These are phyloP conservation scores for Lapara coniferarum DNA, from an alignment of 2,888 invertebrate genomes.

Conservation along the genomic window DNA sequence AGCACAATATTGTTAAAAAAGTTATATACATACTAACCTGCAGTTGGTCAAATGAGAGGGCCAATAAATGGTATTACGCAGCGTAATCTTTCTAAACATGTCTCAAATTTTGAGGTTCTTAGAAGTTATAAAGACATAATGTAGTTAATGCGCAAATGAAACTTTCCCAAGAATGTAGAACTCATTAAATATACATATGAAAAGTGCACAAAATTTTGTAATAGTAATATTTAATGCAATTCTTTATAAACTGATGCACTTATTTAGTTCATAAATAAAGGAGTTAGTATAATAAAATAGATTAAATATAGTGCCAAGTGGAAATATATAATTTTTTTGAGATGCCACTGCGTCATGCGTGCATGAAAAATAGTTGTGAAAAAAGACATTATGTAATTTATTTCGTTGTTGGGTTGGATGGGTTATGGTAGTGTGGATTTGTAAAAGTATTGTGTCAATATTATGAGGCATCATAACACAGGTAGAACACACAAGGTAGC, in stretches of 20 bases:
- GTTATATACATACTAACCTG: background rate
- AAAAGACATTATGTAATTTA: conserved; percentile 12
- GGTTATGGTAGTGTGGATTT: background rate
- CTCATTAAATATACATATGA: conserved; percentile 4
- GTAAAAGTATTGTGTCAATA: conserved; percentile 19
- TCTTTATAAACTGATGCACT: background rate
- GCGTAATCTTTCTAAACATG: background rate
- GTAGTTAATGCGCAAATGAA: conserved; percentile 4
- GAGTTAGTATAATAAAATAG: background rate
- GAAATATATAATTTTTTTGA: background rate
- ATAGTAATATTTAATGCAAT: background rate
- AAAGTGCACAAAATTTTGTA: background rate
- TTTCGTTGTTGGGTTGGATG: background rate
- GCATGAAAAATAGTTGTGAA: background rate
- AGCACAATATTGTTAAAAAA: no score
- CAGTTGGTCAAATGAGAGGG: background rate
- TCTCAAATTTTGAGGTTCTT: background rate
- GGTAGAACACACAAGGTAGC: conserved; percentile 9
- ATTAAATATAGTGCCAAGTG: conserved; percentile 18
- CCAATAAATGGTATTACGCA: background rate
- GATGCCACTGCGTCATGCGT: background rate
- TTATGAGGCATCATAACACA: conserved; percentile 7
- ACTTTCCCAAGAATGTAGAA: conserved; percentile 10
- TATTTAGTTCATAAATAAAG: background rate
- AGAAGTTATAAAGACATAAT: conserved; percentile 1